Conservation (phyloP, 1,140 invertebrate genomes). For the Lepidostoma basale region DNA sequence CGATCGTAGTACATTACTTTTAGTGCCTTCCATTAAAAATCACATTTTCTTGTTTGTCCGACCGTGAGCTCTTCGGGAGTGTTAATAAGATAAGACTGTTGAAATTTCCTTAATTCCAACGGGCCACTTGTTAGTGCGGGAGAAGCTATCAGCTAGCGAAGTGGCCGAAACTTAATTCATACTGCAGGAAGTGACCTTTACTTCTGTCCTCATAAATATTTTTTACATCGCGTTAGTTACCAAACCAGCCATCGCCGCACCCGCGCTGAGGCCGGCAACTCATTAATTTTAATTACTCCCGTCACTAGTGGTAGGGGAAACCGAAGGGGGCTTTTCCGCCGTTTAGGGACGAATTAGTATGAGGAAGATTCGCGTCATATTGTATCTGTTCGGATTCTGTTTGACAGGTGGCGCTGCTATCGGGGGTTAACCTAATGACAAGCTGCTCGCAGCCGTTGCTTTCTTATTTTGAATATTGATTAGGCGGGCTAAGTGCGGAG, state of each 20-base stretch:
- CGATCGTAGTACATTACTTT: too few relatives aligned
- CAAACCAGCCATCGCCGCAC: constrained; percentile 4
- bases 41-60: not conserved
- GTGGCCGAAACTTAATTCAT: not conserved
- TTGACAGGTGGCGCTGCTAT: constrained; percentile 9
- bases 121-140: not conserved
- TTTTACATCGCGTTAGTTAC: constrained; percentile 12
- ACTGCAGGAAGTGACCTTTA: not conserved
- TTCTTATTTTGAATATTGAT: constrained; percentile 10
- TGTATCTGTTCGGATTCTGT: constrained; percentile 3
- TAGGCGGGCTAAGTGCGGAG: not conserved
- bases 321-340: constrained; percentile 29
- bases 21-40: not conserved
- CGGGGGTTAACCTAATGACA: constrained; percentile 10
- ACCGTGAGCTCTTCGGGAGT: not conserved
- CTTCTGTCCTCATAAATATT: constrained; percentile 11
- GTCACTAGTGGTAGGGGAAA: constrained; percentile 6
- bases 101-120: not conserved
- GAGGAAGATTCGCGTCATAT: constrained; percentile 28
- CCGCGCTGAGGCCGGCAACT: constrained; percentile 25
- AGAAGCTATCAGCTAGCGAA: constrained; percentile 5
- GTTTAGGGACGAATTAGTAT: constrained; percentile 31
- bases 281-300: constrained; percentile 37
- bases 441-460: not conserved
- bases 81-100: not conserved